Evolutionary conservation across 2,113 vertebrate genomes (phyloP).

Genomic region (Guaruba guarouba): DNA sequence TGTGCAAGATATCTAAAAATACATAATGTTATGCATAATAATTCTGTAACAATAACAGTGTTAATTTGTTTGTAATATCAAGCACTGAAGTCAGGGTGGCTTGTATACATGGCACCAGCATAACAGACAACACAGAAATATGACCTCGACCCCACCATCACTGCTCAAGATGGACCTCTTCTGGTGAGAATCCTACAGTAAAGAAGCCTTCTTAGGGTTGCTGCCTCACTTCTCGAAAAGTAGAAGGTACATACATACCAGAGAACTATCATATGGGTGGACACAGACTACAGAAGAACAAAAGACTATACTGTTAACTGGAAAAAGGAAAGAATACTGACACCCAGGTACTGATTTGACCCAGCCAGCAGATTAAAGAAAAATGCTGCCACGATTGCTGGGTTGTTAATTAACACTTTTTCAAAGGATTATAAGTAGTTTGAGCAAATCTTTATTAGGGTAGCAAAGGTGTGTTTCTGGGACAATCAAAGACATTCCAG

Average conservation of each 20-base stretch:
- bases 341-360: neutral
- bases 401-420: neutral
- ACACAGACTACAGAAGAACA: neutral
- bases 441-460: neutral
- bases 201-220: neutral
- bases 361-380: neutral
- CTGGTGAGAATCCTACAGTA: neutral
- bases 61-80: neutral
- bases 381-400: neutral
- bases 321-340: neutral
- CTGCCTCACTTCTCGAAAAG: neutral
- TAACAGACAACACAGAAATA: neutral
- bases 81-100: neutral
- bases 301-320: neutral
- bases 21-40: neutral
- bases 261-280: neutral
- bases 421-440: neutral
- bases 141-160: neutral
- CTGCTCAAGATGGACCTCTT: neutral
- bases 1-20: neutral
- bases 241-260: neutral
- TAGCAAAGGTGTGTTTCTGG: neutral
- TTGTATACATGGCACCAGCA: neutral
- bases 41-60: neutral
- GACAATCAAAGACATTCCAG: neutral